These are phyloP conservation scores for Patiria miniata DNA, from an alignment of 35 echinoderm and acorn worm species.

Conservation along the genomic window DNA sequence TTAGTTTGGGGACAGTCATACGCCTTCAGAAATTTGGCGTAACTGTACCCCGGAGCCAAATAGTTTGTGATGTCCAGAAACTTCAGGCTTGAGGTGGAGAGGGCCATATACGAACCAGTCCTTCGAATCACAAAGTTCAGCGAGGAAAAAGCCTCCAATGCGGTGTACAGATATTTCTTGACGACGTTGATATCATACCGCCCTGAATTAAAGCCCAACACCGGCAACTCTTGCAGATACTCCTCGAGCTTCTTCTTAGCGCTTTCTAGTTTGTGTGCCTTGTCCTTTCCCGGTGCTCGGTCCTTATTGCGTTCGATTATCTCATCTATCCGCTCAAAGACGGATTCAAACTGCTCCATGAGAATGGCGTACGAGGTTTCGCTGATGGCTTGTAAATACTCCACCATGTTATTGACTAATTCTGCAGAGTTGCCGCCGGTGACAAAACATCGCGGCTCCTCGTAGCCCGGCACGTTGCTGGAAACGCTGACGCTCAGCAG, in stretches of 20 bases:
- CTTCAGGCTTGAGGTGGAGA: not conserved
- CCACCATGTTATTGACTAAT: not conserved
- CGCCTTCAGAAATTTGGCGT: constrained; percentile 52
- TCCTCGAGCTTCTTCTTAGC: not conserved
- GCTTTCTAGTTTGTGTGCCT: no score
- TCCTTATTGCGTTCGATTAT: no score
- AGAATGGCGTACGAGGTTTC: not conserved
- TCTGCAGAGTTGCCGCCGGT: not conserved
- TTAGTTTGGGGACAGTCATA: constrained; percentile 41
- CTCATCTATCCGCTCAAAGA: not conserved
- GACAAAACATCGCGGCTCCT: not conserved
- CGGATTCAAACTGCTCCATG: not conserved
- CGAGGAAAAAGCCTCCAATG: not conserved
- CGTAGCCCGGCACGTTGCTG: constrained; percentile 9
- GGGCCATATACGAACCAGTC: constrained; percentile 29
- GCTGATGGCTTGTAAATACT: not conserved
- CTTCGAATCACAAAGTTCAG: no score
- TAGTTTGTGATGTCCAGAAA: no score
- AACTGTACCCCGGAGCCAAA: no score
- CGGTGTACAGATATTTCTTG: not conserved
- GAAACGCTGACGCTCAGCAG: constrained; percentile 14
- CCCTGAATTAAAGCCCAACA: constrained; percentile 52
- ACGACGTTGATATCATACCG: no score
- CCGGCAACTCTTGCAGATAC: constrained; percentile 36
- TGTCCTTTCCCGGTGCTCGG: no score